Evolutionary conservation across 2,888 invertebrate genomes (phyloP).

Genomic region (Ethmia dodecea): DNA sequence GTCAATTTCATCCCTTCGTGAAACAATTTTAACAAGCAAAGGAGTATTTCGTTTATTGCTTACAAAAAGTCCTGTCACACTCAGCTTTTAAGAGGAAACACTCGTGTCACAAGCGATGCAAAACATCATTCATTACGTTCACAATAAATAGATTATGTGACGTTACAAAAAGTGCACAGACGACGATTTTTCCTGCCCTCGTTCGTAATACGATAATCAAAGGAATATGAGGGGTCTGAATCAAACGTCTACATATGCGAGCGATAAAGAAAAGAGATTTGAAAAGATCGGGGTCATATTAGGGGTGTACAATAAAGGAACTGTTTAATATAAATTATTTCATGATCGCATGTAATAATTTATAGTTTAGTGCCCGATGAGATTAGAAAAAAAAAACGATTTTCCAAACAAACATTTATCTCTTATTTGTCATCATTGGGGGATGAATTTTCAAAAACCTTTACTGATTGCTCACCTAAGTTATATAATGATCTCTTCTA

Average conservation of each 20-base stretch:
- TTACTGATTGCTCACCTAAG: too few species aligned
- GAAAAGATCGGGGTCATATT: conserved; percentile 37
- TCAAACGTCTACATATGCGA: conserved; percentile 69
- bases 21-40: too few species aligned
- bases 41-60: too few species aligned
- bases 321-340: conserved; percentile 2
- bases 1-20: too few species aligned
- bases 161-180: conserved; percentile 63
- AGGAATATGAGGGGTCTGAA: conserved; percentile 64
- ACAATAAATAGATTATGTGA: conserved; percentile 71
- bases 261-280: conserved; percentile 61
- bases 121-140: conserved; percentile 70
- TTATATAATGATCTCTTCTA: too few species aligned
- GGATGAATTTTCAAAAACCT: too few species aligned
- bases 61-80: conserved; percentile 29
- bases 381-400: too few species aligned
- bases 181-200: conserved; percentile 42
- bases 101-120: conserved; percentile 56
- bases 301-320: conserved; percentile 33
- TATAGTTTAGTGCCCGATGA: too few species aligned
- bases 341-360: too few species aligned
- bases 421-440: too few species aligned
- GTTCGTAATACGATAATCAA: conserved; percentile 72
- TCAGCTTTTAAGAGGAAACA: conserved; percentile 54
- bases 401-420: too few species aligned